Evolutionary conservation across 2,888 invertebrate species (phyloP).

Genomic region (Choreutis nemorana): DNA sequence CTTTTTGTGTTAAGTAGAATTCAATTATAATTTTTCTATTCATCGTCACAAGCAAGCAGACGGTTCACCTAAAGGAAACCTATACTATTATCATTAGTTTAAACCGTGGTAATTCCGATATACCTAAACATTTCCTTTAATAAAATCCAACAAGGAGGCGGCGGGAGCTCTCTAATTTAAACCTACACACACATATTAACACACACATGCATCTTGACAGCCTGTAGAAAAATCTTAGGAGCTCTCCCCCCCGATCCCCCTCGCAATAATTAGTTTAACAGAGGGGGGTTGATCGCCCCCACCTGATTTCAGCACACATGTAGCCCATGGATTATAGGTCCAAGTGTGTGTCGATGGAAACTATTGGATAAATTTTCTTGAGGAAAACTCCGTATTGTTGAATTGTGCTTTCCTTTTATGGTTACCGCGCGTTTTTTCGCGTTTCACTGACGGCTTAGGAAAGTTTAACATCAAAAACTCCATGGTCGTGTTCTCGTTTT

Average conservation of each 20-base stretch:
- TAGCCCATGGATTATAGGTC: too few species aligned
- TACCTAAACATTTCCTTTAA: conserved; percentile 12
- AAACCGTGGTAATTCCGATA: neutral
- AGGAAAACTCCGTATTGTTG: too few species aligned
- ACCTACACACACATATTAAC: conserved; percentile 7
- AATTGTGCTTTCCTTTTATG: too few species aligned
- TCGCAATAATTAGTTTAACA: conserved; percentile 42
- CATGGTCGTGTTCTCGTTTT: too few species aligned
- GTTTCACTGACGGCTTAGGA: too few species aligned
- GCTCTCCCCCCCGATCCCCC: conserved; percentile 20
- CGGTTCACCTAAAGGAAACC: neutral
- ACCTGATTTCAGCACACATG: conserved; percentile 16
- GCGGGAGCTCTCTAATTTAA: too few species aligned
- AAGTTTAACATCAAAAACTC: too few species aligned
- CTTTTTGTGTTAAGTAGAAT: too few species aligned
- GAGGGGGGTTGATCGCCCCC: conserved; percentile 30
- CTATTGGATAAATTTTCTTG: too few species aligned
- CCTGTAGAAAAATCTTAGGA: conserved; percentile 39
- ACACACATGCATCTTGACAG: conserved; percentile 12
- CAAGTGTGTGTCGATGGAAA: too few species aligned
- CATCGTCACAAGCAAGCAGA: neutral
- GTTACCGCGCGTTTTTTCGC: too few species aligned
- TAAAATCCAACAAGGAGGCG: conserved; percentile 6
- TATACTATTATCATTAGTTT: conserved; percentile 1
- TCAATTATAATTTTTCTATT: conserved; percentile 2